A percentile compares a stretch with the other conserved stretches of the same genome.
Evolutionary conservation across 2,797 vertebrate genomes (phyloP).

Genomic region (Sebastes taczanowskii): DNA sequence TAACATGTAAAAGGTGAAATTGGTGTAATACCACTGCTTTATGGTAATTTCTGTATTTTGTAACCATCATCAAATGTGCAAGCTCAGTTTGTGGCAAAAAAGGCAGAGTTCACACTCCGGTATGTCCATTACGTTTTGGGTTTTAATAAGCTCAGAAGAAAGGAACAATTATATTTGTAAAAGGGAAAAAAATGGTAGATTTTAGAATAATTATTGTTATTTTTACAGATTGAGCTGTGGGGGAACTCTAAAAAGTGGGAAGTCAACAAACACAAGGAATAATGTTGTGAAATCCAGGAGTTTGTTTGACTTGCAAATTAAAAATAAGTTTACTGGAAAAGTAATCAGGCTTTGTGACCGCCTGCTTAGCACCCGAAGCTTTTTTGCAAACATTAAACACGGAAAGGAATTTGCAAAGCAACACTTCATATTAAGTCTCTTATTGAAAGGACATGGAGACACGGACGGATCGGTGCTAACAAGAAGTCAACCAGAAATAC

Average conservation of each 20-base stretch:
- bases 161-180: neutral
- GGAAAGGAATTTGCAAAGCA: neutral
- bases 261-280: slow-evolving; percentile 3
- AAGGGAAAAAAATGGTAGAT: neutral
- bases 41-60: neutral
- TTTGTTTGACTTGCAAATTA: slow-evolving; percentile 12
- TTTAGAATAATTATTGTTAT: neutral
- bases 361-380: neutral
- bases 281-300: neutral
- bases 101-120: neutral
- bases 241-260: neutral
- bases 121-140: neutral
- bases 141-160: neutral
- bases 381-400: neutral
- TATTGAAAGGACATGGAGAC: neutral
- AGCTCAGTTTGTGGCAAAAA: neutral
- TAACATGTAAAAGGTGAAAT: neutral
- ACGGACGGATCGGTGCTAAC: slow-evolving; percentile 7
- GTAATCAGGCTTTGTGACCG: slow-evolving; percentile 3
- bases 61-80: neutral
- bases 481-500: slow-evolving; percentile 9
- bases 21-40: neutral
- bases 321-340: neutral
- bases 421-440: neutral
- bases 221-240: neutral